phyloP scores from a whole-genome alignment of 2,797 vertebrate species.

The Smutsia gigantea region DNA sequence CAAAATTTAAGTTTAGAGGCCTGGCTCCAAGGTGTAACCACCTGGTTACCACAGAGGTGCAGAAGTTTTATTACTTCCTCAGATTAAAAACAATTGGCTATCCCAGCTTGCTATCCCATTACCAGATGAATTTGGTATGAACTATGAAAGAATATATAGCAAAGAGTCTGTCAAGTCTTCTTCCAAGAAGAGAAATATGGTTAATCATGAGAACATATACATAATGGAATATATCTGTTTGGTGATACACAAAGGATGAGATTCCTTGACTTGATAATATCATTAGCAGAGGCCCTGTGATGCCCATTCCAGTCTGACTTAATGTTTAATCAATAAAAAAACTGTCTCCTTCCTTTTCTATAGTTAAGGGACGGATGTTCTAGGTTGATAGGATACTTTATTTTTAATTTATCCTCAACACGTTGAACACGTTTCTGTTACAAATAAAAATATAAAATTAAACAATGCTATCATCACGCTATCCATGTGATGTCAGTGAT shows the following conservation, averaged over 20 bases:
- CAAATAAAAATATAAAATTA: constrained; percentile 1
- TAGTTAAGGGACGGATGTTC: background rate
- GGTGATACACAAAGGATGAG: background rate
- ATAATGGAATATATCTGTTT: background rate
- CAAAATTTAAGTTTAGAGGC: background rate
- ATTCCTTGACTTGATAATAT: background rate
- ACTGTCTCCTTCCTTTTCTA: background rate
- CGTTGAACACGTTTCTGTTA: background rate
- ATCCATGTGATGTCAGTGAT: too few species aligned
- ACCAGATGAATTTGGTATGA: background rate
- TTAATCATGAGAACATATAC: background rate
- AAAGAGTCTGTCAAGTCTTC: background rate
- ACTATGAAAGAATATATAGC: background rate
- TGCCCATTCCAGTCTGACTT: background rate
- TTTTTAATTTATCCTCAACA: background rate
- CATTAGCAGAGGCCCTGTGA: background rate
- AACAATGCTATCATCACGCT: background rate
- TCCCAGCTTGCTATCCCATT: background rate
- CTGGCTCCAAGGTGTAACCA: background rate
- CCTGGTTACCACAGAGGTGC: background rate
- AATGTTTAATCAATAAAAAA: background rate
- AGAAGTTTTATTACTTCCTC: background rate
- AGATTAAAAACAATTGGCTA: background rate
- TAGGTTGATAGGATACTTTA: background rate
- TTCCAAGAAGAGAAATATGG: background rate